These are phyloP conservation scores for Epirrhoe tristata DNA, from an alignment of 2,888 invertebrate species.

Conservation along the genomic window DNA sequence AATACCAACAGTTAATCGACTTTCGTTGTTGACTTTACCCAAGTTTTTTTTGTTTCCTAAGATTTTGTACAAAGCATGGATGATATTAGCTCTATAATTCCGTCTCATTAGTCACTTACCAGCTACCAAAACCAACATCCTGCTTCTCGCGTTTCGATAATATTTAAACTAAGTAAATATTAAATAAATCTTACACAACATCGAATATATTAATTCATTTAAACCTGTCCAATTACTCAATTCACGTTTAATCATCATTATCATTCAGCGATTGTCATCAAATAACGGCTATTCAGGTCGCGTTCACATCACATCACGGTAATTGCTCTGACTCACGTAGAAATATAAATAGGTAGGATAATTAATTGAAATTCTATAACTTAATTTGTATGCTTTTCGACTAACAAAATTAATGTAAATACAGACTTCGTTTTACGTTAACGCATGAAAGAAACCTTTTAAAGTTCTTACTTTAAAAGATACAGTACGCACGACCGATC, in stretches of 20 bases:
- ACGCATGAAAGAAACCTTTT: neutral
- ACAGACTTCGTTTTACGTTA: neutral
- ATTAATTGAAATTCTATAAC: constrained; percentile 10
- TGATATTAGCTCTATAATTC: no score
- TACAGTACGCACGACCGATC: no score
- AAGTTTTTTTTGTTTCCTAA: no score
- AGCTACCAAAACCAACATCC: no score
- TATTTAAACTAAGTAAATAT: no score
- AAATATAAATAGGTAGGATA: constrained; percentile 19
- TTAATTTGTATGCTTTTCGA: neutral
- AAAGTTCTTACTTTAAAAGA: no score
- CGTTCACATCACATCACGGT: constrained; percentile 23
- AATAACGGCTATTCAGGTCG: constrained; percentile 19
- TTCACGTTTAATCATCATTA: constrained; percentile 20
- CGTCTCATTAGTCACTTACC: no score
- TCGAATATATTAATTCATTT: neutral
- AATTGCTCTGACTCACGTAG: constrained; percentile 18
- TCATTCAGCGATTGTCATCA: constrained; percentile 25
- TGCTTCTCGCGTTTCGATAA: no score
- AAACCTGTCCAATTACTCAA: constrained; percentile 14
- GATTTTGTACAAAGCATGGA: no score
- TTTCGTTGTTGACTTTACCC: no score
- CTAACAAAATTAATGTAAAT: neutral
- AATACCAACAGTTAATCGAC: no score
- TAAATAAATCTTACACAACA: no score